Evolutionary conservation across 2,888 invertebrate species (phyloP).

Genomic region (Nowickia ferox): DNA sequence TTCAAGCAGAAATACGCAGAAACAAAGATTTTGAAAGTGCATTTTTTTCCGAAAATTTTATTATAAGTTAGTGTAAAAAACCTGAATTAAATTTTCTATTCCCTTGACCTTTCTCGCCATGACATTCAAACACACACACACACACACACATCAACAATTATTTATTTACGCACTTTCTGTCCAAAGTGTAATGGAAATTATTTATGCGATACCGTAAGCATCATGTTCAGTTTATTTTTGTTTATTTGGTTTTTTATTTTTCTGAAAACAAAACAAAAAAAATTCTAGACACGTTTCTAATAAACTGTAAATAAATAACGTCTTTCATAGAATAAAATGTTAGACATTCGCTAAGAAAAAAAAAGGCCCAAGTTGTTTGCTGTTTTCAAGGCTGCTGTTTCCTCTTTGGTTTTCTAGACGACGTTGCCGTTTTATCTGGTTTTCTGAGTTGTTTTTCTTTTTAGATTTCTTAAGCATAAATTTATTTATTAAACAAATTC

Average conservation of each 20-base stretch:
- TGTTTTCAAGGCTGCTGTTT: constrained; percentile 45
- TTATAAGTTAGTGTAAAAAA: neutral
- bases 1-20: neutral
- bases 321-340: constrained; percentile 8
- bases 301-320: constrained; percentile 46
- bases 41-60: neutral
- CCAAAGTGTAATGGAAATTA: neutral
- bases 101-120: neutral
- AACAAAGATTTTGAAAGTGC: neutral
- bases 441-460: neutral
- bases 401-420: neutral
- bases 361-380: neutral
- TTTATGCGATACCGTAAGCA: neutral
- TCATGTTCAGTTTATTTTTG: neutral
- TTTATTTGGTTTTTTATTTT: neutral
- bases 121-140: neutral
- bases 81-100: constrained; percentile 3
- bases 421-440: neutral
- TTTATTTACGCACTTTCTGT: neutral
- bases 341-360: neutral
- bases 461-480: neutral
- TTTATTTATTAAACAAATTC: neutral
- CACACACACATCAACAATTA: no score
- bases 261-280: neutral
- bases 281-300: constrained; percentile 57